Percentiles rank a stretch among this genome's conserved stretches.
Conservation (phyloP, 2,113 vertebrate species). For the Neoarius graeffei region DNA sequence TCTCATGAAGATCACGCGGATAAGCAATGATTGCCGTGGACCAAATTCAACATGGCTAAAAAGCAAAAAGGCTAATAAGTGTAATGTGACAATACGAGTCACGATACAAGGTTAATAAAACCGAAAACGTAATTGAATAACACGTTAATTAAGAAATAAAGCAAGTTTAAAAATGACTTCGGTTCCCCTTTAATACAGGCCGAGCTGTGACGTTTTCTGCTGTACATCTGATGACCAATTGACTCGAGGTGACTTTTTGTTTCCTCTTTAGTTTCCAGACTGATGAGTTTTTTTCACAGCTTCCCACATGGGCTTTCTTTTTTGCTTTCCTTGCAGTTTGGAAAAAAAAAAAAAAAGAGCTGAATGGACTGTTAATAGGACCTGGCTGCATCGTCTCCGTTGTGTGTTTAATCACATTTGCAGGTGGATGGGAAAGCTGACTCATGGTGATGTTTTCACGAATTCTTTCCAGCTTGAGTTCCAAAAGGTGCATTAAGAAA, state of each 20-base stretch:
- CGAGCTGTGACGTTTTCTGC: not conserved
- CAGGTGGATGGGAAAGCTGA: constrained; percentile 26
- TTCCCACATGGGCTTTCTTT: not conserved
- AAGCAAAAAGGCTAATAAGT: no score
- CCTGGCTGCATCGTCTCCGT: not conserved
- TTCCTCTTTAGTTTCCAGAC: not conserved
- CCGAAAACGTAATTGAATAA: no score
- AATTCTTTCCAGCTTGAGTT: not conserved
- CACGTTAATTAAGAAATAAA: no score
- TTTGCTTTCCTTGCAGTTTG: constrained; percentile 26
- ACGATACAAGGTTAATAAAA: no score
- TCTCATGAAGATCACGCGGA: no score
- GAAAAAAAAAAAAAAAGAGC: not conserved
- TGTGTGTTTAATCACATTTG: constrained; percentile 4
- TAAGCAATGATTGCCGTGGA: no score
- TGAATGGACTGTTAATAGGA: not conserved
- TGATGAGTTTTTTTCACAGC: not conserved
- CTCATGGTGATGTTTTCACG: not conserved
- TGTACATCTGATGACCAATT: not conserved
- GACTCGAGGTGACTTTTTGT: not conserved
- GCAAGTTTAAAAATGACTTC: no score
- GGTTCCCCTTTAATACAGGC: no score
- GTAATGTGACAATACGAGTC: no score
- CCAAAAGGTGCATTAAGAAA: not conserved
- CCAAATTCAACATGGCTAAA: no score